Conservation (phyloP, 2,113 vertebrate genomes). For the Oncorhynchus tshawytscha region DNA sequence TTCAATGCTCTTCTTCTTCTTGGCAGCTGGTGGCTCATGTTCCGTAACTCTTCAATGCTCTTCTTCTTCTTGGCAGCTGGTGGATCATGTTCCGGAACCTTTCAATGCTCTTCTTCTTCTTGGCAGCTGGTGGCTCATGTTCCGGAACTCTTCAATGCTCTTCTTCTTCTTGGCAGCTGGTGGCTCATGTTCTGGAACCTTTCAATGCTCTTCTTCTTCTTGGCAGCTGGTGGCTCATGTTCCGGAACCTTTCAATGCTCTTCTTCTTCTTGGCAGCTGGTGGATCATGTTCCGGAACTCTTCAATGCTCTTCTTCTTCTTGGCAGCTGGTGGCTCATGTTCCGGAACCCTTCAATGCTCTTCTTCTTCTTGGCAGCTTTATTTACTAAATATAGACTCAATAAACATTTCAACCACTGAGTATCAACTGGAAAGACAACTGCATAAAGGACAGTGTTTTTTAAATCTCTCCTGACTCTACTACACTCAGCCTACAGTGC, state of each 20-base stretch:
- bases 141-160: no score
- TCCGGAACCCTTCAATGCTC: slow-evolving; percentile 13
- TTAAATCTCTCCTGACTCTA: slow-evolving; percentile 44
- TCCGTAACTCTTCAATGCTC: slow-evolving; percentile 16
- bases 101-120: slow-evolving; percentile 4
- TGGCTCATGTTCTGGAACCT: neutral
- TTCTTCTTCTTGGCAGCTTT: slow-evolving; percentile 7
- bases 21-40: slow-evolving; percentile 51
- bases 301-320: no score
- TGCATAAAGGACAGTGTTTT: slow-evolving; percentile 27
- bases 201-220: no score
- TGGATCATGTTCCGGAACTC: no score
- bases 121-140: no score
- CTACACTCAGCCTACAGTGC: neutral
- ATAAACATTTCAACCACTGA: slow-evolving; percentile 46
- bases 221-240: no score
- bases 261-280: no score
- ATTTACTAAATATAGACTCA: slow-evolving; percentile 36
- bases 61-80: no score
- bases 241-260: no score
- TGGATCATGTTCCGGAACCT: neutral
- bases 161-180: slow-evolving; percentile 17
- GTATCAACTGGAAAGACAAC: slow-evolving; percentile 36
- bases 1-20: neutral
- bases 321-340: no score